Evolutionary conservation across 2,113 vertebrate genomes (phyloP).

Genomic region (Rhinoderma darwinii): DNA sequence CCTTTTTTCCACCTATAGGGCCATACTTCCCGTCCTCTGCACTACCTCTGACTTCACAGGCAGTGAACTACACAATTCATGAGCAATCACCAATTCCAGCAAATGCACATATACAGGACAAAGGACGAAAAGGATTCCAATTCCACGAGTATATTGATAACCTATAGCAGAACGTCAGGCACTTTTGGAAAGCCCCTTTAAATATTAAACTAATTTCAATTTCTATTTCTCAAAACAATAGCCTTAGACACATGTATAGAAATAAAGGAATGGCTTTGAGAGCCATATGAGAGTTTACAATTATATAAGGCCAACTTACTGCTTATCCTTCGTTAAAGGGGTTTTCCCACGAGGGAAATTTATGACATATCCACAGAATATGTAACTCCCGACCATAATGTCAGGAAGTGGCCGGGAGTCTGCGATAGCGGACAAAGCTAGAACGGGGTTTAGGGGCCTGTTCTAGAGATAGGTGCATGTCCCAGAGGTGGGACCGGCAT

Average conservation of each 20-base stretch:
- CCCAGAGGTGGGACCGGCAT: too few species aligned
- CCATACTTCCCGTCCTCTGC: background rate
- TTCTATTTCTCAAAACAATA: background rate
- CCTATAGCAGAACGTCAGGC: background rate
- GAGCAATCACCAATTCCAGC: background rate
- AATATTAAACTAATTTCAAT: background rate
- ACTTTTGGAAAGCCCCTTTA: background rate
- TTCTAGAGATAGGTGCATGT: too few species aligned
- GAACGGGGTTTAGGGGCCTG: too few species aligned
- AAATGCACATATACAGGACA: background rate
- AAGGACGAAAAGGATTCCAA: background rate
- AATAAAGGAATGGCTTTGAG: background rate
- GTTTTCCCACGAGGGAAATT: too few species aligned
- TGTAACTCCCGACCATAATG: too few species aligned
- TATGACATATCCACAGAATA: too few species aligned
- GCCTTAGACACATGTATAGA: background rate
- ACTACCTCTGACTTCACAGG: background rate
- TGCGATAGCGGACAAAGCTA: too few species aligned
- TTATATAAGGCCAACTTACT: background rate
- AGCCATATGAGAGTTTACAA: background rate
- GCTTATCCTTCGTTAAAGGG: slow-evolving; percentile 1
- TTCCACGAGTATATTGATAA: background rate
- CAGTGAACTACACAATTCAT: background rate
- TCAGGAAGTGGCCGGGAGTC: too few species aligned
- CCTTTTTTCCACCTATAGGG: background rate